Percentiles rank a stretch among this genome's conserved stretches.
Conservation (phyloP, 2,888 invertebrate species). For the Prosopocoilus inquinatus region DNA sequence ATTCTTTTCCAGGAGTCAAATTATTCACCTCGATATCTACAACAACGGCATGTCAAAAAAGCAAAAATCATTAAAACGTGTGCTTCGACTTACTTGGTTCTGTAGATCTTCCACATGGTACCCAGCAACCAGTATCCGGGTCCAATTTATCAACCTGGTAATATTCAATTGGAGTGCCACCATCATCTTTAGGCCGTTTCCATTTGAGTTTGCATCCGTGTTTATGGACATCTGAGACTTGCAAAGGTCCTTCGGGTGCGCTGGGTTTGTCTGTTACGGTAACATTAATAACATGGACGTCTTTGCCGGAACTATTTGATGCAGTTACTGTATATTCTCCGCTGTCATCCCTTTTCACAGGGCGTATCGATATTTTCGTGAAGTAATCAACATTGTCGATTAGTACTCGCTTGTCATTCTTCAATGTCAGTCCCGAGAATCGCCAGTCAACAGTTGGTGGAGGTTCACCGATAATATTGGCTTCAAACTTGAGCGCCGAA, state of each 20-base stretch:
- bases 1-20: slow-evolving; percentile 87
- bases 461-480: slow-evolving; percentile 92
- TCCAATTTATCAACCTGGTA: slow-evolving; percentile 96
- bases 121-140: slow-evolving; percentile 84
- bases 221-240: slow-evolving; percentile 86
- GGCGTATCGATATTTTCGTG: slow-evolving; percentile 81
- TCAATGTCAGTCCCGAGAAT: slow-evolving; percentile 76
- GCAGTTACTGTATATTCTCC: slow-evolving; percentile 87
- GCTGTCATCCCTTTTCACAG: slow-evolving; percentile 76
- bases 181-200: slow-evolving; percentile 94
- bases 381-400: slow-evolving; percentile 86
- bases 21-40: slow-evolving; percentile 76
- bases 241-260: slow-evolving; percentile 85
- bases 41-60: slow-evolving; percentile 16
- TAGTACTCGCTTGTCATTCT: slow-evolving; percentile 64
- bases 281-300: slow-evolving; percentile 77
- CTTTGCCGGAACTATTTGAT: slow-evolving; percentile 83
- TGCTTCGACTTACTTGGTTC: slow-evolving; percentile 67
- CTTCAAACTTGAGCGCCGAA: slow-evolving; percentile 89
- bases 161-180: slow-evolving; percentile 91
- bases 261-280: slow-evolving; percentile 84
- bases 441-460: slow-evolving; percentile 93
- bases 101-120: slow-evolving; percentile 79
- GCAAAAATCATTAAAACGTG: not conserved
- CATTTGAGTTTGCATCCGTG: slow-evolving; percentile 93